Conservation (phyloP, 2,888 invertebrate species). For the Anthophora plumipes region DNA sequence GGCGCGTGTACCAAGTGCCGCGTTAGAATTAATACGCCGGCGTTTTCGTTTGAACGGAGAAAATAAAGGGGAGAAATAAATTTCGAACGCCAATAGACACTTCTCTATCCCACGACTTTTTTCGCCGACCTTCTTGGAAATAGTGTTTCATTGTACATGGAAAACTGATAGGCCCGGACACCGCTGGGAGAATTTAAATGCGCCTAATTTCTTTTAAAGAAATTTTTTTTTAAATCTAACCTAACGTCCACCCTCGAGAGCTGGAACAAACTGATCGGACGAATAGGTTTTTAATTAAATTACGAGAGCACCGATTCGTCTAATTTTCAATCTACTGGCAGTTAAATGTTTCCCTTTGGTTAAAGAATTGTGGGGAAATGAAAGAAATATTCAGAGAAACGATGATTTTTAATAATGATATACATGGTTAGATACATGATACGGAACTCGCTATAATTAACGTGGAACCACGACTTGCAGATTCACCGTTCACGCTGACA, state of each 20-base stretch:
- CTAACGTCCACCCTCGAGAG: no score
- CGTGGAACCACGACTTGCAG: no score
- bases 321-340: neutral
- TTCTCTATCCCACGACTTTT: neutral
- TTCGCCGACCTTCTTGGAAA: slow-evolving; percentile 6
- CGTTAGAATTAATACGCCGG: slow-evolving; percentile 53
- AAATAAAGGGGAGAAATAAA: slow-evolving; percentile 36
- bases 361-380: no score
- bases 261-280: no score
- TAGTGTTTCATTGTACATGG: slow-evolving; percentile 14
- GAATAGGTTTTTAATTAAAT: no score
- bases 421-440: no score
- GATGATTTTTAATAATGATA: no score
- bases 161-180: neutral
- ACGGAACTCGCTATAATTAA: no score
- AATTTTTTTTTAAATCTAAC: no score
- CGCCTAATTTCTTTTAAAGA: neutral
- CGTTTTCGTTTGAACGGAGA: slow-evolving; percentile 28
- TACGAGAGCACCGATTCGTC: neutral
- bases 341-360: no score
- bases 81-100: slow-evolving; percentile 7
- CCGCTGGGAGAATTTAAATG: slow-evolving; percentile 5
- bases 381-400: no score
- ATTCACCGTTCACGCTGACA: no score
- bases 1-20: slow-evolving; percentile 46